Evolutionary conservation across 2,113 vertebrate genomes (phyloP).

Genomic region (Hyaena hyaena): DNA sequence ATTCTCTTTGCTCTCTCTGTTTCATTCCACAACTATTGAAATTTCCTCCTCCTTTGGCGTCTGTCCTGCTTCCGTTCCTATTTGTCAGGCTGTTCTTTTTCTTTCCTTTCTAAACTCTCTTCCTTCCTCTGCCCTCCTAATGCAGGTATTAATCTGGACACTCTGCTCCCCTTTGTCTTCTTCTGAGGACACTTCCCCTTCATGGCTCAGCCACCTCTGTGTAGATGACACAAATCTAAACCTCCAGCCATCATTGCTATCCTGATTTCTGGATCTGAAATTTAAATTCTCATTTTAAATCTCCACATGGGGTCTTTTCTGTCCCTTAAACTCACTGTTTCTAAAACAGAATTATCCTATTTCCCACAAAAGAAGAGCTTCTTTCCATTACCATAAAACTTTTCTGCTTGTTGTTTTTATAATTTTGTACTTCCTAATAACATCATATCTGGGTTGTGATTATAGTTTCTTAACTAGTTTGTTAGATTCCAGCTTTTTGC

Average conservation of each 20-base stretch:
- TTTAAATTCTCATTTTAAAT: background rate
- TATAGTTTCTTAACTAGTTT: background rate
- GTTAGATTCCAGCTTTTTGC: background rate
- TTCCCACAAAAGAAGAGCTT: background rate
- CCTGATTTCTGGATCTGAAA: background rate
- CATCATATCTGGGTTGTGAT: background rate
- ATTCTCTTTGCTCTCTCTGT: background rate
- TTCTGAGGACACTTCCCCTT: background rate
- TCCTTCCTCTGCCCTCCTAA: background rate
- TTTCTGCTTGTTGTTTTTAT: background rate
- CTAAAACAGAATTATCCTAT: background rate
- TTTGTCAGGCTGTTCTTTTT: background rate
- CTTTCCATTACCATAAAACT: background rate
- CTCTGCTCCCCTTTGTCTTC: background rate
- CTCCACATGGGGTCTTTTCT: background rate
- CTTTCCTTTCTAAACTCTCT: background rate
- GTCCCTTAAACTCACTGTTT: background rate
- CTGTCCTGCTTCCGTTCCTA: background rate
- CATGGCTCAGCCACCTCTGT: background rate
- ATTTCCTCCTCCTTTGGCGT: background rate
- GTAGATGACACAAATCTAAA: background rate
- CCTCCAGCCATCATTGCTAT: background rate
- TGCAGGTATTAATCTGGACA: background rate
- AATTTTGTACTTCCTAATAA: background rate
- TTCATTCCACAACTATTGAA: background rate